These are phyloP conservation scores for Helicoverpa armigera DNA, from an alignment of 1,140 invertebrate genomes.

Conservation along the genomic window DNA sequence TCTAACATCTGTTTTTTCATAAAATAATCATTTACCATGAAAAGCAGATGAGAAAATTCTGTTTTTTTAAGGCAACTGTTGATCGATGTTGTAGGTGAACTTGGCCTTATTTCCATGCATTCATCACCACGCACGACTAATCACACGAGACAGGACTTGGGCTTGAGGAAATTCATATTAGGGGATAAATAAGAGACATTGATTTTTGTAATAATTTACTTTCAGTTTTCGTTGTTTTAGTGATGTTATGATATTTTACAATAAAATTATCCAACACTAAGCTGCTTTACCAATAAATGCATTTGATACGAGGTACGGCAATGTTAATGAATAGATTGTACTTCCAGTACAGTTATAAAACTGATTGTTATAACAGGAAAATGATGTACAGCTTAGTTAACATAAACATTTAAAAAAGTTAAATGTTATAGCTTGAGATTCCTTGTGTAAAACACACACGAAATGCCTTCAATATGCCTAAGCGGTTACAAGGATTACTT, in stretches of 20 bases:
- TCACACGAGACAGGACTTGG: no score
- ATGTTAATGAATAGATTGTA: constrained; percentile 15
- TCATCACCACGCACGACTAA: no score
- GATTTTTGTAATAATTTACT: constrained; percentile 57
- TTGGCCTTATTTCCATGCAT: no score
- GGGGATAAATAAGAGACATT: constrained; percentile 47
- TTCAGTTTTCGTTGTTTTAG: constrained; percentile 63
- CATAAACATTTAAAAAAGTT: constrained; percentile 14
- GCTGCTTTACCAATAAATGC: constrained; percentile 41
- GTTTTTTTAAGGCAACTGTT: no score
- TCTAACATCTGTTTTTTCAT: no score
- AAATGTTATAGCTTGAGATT: constrained; percentile 18
- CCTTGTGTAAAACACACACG: constrained; percentile 7
- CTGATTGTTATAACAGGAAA: constrained; percentile 11
- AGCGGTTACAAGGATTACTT: constrained; percentile 30
- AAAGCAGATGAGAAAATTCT: no score
- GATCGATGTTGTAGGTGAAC: no score
- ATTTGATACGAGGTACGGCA: constrained; percentile 32
- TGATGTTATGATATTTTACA: constrained; percentile 46
- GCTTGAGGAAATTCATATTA: background rate
- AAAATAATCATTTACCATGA: no score
- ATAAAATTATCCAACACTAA: constrained; percentile 32
- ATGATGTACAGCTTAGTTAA: constrained; percentile 24
- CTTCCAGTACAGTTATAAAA: constrained; percentile 30
- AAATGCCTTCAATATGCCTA: constrained; percentile 13